These are phyloP conservation scores for Hesperia comma DNA, from an alignment of 2,888 invertebrate genomes.

Conservation along the genomic window DNA sequence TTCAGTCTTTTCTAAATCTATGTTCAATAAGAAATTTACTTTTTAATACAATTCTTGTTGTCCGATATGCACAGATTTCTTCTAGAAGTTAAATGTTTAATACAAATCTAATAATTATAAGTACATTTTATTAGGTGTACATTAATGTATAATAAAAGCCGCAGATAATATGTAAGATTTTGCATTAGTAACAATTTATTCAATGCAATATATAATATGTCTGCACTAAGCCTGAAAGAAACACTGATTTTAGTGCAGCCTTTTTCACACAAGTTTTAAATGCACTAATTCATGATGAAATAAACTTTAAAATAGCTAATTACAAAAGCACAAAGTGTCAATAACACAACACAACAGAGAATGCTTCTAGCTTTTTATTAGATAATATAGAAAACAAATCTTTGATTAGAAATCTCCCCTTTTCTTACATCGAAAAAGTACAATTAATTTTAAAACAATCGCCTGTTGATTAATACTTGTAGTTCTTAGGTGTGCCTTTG, in stretches of 20 bases:
- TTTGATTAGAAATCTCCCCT: background rate
- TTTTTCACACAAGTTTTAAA: background rate
- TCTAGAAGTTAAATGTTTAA: too few relatives aligned
- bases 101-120: too few relatives aligned
- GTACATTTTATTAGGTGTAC: background rate
- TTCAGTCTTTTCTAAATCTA: too few relatives aligned
- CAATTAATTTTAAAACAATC: background rate
- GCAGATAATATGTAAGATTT: background rate
- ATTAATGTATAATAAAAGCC: background rate
- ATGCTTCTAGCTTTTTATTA: conserved; percentile 13
- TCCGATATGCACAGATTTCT: too few relatives aligned
- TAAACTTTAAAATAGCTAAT: background rate
- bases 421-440: background rate
- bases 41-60: too few relatives aligned
- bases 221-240: background rate
- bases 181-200: background rate
- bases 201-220: background rate
- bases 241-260: background rate
- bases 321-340: conserved; percentile 1
- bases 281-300: background rate
- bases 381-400: background rate
- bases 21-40: too few relatives aligned
- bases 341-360: conserved; percentile 4
- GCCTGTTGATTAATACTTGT: background rate
- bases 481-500: background rate